Conservation (phyloP, 2,888 invertebrate genomes). For the Calameuta filiformis region DNA sequence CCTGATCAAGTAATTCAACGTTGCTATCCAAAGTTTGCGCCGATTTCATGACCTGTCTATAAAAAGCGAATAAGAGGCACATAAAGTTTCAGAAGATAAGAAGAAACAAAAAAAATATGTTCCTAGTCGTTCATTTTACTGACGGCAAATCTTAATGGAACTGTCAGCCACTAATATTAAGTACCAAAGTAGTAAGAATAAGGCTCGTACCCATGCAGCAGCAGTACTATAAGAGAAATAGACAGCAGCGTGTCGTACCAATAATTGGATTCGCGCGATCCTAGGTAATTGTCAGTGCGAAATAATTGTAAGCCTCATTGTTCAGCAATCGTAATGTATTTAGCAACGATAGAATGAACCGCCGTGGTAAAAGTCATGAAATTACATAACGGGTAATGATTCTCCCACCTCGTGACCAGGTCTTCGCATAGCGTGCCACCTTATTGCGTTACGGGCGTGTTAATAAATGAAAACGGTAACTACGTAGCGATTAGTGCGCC, state of each 20-base stretch:
- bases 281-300: constrained; percentile 19
- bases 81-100: neutral
- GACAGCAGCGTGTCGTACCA: neutral
- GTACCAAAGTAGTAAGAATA: neutral
- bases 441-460: constrained; percentile 9
- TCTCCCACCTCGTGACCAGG: constrained; percentile 27
- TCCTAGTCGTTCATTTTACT: neutral
- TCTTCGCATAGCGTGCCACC: constrained; percentile 12
- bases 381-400: constrained; percentile 45
- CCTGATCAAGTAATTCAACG: constrained; percentile 37
- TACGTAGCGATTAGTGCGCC: neutral
- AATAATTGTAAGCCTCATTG: constrained; percentile 32
- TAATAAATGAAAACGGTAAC: constrained; percentile 22
- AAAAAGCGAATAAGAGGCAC: neutral
- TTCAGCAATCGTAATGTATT: constrained; percentile 37
- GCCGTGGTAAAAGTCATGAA: constrained; percentile 43
- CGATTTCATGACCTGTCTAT: neutral
- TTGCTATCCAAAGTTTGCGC: neutral
- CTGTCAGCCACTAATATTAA: neutral
- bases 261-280: neutral
- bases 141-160: neutral
- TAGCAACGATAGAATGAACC: constrained; percentile 33
- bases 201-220: neutral
- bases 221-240: neutral
- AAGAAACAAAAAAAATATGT: neutral